Evolutionary conservation across 1,140 invertebrate genomes (phyloP).

Genomic region (Babylonia areolata): DNA sequence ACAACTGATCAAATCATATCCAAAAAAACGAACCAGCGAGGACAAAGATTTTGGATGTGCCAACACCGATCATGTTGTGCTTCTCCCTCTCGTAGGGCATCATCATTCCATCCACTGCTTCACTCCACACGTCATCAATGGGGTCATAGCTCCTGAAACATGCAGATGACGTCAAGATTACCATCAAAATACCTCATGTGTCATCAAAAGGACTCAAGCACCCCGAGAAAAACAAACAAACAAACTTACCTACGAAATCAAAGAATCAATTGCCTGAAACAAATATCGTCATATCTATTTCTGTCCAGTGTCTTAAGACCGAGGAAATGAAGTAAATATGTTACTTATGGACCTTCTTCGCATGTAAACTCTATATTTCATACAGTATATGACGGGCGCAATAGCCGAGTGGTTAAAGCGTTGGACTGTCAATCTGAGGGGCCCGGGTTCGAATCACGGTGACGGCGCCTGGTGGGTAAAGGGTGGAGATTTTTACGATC

Average conservation of each 20-base stretch:
- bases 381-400: too few species aligned
- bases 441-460: too few species aligned
- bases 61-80: constrained; percentile 57
- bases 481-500: too few species aligned
- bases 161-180: constrained; percentile 36
- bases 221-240: not conserved
- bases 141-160: constrained; percentile 58
- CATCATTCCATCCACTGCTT: constrained; percentile 46
- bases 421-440: too few species aligned
- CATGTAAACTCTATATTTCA: too few species aligned
- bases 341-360: too few species aligned
- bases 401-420: too few species aligned
- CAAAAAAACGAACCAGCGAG: constrained; percentile 47
- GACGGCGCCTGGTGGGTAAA: too few species aligned
- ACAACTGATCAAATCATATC: not conserved
- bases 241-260: not conserved
- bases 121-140: constrained; percentile 50
- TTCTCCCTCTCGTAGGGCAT: constrained; percentile 60
- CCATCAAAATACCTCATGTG: not conserved
- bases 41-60: constrained; percentile 49
- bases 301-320: too few species aligned
- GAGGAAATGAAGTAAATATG: too few species aligned
- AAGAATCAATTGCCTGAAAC: too few species aligned
- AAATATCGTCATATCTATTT: too few species aligned
- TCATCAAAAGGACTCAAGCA: not conserved